phyloP scores from a whole-genome alignment of 2,113 vertebrate species.

The Etheostoma cragini region DNA sequence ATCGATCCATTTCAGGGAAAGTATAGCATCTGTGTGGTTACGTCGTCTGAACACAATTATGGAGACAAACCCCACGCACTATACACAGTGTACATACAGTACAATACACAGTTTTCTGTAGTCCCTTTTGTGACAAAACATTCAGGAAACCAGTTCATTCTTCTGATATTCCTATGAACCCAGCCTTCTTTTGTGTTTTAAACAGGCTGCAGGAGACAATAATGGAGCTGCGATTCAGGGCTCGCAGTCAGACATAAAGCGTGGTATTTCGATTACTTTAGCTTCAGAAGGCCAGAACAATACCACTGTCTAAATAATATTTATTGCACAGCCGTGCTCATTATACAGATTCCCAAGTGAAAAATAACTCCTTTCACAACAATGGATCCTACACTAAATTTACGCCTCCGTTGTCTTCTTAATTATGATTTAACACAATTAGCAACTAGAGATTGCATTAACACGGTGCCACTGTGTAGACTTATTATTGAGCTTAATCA shows the following conservation, averaged over 20 bases:
- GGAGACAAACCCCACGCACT: not conserved
- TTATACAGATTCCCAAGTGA: slow-evolving; percentile 59
- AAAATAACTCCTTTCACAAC: slow-evolving; percentile 63
- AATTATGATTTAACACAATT: slow-evolving; percentile 68
- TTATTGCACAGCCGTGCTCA: slow-evolving; percentile 59
- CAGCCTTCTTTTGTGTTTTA: slow-evolving; percentile 32
- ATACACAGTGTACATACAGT: not conserved
- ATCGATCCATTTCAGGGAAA: slow-evolving; percentile 61
- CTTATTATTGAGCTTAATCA: slow-evolving; percentile 49
- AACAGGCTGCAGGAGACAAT: slow-evolving; percentile 32
- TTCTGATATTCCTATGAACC: slow-evolving; percentile 29
- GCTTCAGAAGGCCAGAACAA: slow-evolving; percentile 66
- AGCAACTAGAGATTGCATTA: slow-evolving; percentile 52
- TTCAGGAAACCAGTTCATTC: slow-evolving; percentile 32
- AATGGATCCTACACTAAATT: slow-evolving; percentile 43
- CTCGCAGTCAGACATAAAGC: slow-evolving; percentile 51
- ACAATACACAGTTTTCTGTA: not conserved
- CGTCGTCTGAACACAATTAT: slow-evolving; percentile 40
- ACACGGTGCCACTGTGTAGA: slow-evolving; percentile 19
- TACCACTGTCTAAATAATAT: slow-evolving; percentile 62
- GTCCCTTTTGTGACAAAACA: slow-evolving; percentile 18
- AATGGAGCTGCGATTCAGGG: slow-evolving; percentile 48
- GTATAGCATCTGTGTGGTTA: slow-evolving; percentile 51
- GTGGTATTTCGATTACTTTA: slow-evolving; percentile 64
- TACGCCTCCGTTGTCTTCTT: slow-evolving; percentile 46